These are phyloP conservation scores for Pomacea maculata DNA, from an alignment of 1,140 invertebrate species.

Conservation along the genomic window DNA sequence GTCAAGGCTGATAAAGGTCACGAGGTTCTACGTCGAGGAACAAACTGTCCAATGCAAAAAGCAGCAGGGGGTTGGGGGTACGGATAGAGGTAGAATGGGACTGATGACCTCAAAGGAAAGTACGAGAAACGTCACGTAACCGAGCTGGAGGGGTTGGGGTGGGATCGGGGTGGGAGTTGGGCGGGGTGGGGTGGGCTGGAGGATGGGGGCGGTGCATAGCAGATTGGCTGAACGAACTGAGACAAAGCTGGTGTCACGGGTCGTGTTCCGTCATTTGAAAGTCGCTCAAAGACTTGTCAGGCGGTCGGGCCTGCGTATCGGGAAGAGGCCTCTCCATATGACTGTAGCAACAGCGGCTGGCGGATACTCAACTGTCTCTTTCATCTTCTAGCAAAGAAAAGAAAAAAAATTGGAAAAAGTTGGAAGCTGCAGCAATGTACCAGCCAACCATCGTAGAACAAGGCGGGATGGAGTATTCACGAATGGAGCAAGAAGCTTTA, in stretches of 20 bases:
- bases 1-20: too few species aligned
- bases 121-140: too few species aligned
- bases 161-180: background rate
- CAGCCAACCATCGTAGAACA: constrained; percentile 24
- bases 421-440: constrained; percentile 27
- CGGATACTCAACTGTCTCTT: background rate
- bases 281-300: too few species aligned
- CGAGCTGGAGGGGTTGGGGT: too few species aligned
- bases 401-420: background rate
- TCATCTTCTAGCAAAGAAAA: background rate
- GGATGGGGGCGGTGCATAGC: too few species aligned
- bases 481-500: constrained; percentile 43
- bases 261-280: too few species aligned
- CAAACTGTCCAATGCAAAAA: background rate
- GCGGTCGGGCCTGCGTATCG: too few species aligned
- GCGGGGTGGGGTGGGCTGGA: background rate
- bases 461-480: constrained; percentile 40
- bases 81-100: background rate
- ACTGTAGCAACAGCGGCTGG: too few species aligned
- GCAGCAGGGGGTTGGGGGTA: background rate
- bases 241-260: too few species aligned
- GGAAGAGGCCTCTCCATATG: too few species aligned
- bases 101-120: background rate
- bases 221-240: too few species aligned
- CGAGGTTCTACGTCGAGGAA: too few species aligned